Evolutionary conservation across 2,888 invertebrate species (phyloP), one percentile per base, ranked within the genome.

Genomic region (Sphaeridia pumilis): DNA sequence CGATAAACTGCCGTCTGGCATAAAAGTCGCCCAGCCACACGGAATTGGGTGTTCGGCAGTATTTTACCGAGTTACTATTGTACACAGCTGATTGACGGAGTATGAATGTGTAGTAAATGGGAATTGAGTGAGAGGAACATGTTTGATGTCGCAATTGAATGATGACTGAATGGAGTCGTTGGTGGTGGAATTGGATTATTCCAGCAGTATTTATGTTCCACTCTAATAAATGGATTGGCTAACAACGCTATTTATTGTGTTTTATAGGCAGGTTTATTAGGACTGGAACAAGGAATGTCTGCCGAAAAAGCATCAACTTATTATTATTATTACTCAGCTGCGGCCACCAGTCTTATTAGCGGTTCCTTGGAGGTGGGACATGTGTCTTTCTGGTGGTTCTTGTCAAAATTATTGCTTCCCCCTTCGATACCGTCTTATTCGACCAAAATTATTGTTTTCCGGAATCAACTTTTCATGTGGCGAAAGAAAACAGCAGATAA

Each of bases 131-230:
- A 17, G 17, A 17, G 17, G 38, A 38, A 38, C 7, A 20, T 5
- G 38, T 38, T 38, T 38, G 38, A 38, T 38, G 38, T 38, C 38
- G 38, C 38, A 38, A 38, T 38, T 38, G 38, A 38, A 20, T 38
- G 38, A 38, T 38, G 38, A 20, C 10, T 38, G 38, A 17, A 38
- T 38, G 38, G 38, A 38, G 38, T 38, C 38, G 38, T 38, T 17
- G 17, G 17, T 17, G 38, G n/a, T n/a, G 38, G 38, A 38, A 38
- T 12, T 5, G 38, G 38, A 38, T 38, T 14, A 38, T 38, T 38
- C 17, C 12, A 20, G 17, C 20, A 38, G 38, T 38, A 38, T 38
- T 38, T 38, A 38, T 38, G 38, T 38, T 38, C 38, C 17, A 38
- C 38, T 38, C 38, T 38, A 17, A 38, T 17, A 38, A 38, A 38